Evolutionary conservation across 2,113 vertebrate genomes (phyloP).

Genomic region (Ageneiosus marmoratus): DNA sequence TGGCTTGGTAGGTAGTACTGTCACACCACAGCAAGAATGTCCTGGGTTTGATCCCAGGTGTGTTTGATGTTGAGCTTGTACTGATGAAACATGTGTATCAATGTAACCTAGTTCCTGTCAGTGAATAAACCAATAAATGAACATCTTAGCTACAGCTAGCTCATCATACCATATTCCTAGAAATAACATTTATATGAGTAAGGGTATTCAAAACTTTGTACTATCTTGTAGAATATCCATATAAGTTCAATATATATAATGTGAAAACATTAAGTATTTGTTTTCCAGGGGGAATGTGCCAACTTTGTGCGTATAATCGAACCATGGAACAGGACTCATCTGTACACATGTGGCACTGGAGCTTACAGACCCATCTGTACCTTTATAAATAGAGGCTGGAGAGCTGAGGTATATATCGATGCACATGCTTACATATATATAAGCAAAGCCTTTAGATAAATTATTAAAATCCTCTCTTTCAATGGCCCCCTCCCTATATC

Average conservation of each 20-base stretch:
- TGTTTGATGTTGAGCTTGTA: no score
- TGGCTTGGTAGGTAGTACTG: no score
- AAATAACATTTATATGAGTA: no score
- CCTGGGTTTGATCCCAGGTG: no score
- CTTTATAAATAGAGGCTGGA: conserved; percentile 82
- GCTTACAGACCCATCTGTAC: conserved; percentile 82
- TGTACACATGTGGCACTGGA: conserved; percentile 82
- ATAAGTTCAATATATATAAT: not conserved
- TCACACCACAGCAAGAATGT: no score
- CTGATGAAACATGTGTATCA: no score
- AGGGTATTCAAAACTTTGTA: not conserved
- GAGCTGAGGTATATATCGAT: conserved; percentile 77
- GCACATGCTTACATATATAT: not conserved
- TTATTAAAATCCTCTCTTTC: conserved; percentile 25
- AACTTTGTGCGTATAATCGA: conserved; percentile 79
- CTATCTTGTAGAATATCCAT: not conserved
- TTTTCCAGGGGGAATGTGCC: conserved; percentile 70
- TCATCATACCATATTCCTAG: not conserved
- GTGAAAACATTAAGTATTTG: conserved; percentile 37
- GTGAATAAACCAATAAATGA: no score
- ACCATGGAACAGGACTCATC: conserved; percentile 83
- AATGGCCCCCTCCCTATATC: conserved; percentile 21
- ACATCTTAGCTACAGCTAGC: no score
- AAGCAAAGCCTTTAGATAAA: not conserved
- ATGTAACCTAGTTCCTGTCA: no score